Conservation (phyloP, 1,140 invertebrate species). For the Nautilus pompilius region DNA sequence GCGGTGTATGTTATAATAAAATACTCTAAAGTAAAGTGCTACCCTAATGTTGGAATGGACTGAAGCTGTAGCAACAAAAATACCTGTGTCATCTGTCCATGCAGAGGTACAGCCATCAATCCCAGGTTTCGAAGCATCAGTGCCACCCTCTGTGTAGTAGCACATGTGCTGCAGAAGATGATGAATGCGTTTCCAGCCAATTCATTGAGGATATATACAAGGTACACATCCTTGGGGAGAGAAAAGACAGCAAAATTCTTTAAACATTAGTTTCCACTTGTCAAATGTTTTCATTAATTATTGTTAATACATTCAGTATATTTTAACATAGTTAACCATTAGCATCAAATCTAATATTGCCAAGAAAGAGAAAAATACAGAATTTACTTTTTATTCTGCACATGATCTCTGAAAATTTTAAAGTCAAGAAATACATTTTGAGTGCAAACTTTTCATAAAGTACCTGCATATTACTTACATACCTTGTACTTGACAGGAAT, state of each 20-base stretch:
- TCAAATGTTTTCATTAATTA: too few relatives aligned
- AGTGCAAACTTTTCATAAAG: too few relatives aligned
- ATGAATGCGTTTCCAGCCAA: slow-evolving; percentile 94
- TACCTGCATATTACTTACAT: too few relatives aligned
- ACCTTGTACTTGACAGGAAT: slow-evolving; percentile 95
- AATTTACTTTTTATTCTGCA: too few relatives aligned
- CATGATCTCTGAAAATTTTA: neutral
- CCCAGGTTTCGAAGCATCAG: slow-evolving; percentile 84
- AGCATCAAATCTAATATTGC: too few relatives aligned
- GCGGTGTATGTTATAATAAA: neutral
- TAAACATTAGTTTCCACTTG: too few relatives aligned
- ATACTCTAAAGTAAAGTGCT: neutral
- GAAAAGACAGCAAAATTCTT: slow-evolving; percentile 3
- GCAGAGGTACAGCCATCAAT: slow-evolving; percentile 87
- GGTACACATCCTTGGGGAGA: slow-evolving; percentile 79
- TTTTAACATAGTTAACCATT: too few relatives aligned
- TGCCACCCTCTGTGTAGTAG: slow-evolving; percentile 82
- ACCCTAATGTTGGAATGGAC: neutral
- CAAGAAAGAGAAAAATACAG: too few relatives aligned
- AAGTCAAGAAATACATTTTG: too few relatives aligned
- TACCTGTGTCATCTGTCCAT: slow-evolving; percentile 89
- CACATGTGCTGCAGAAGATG: slow-evolving; percentile 95
- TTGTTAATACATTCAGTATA: too few relatives aligned
- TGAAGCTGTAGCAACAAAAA: neutral
- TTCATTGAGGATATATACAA: slow-evolving; percentile 95